These are phyloP conservation scores for Pseudomugil gertrudae DNA, from an alignment of 2,797 vertebrate species.

Conservation along the genomic window DNA sequence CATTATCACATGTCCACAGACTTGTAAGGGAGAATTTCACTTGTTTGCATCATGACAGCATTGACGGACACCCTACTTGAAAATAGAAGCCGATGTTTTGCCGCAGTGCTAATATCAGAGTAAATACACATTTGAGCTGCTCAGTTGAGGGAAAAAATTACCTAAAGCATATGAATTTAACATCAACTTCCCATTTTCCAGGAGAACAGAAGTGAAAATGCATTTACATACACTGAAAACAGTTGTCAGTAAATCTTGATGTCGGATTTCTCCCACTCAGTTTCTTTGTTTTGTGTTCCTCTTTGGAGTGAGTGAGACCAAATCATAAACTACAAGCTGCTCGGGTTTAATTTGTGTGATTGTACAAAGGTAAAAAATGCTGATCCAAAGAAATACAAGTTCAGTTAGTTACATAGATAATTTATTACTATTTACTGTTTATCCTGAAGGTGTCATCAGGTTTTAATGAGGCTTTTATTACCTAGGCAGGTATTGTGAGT, in stretches of 20 bases:
- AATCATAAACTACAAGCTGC: not conserved
- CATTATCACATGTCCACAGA: not conserved
- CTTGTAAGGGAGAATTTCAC: not conserved
- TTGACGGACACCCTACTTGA: not conserved
- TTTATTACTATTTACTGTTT: not conserved
- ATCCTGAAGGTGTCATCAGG: no score
- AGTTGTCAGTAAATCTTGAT: not conserved
- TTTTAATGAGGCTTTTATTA: no score
- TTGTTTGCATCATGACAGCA: not conserved
- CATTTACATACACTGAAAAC: not conserved
- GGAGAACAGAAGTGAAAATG: conserved; percentile 6
- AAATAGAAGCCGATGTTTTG: not conserved
- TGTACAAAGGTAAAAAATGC: not conserved
- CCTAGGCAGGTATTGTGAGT: no score
- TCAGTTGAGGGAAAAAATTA: not conserved
- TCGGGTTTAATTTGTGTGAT: not conserved
- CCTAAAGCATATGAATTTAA: not conserved
- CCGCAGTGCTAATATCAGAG: not conserved
- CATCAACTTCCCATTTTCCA: not conserved
- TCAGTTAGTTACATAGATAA: no score
- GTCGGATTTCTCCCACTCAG: not conserved
- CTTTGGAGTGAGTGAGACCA: not conserved
- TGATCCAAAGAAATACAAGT: not conserved
- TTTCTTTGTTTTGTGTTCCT: not conserved
- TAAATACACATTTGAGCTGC: not conserved